Conservation (phyloP, 2,113 vertebrate genomes). For the Mobula birostris region DNA sequence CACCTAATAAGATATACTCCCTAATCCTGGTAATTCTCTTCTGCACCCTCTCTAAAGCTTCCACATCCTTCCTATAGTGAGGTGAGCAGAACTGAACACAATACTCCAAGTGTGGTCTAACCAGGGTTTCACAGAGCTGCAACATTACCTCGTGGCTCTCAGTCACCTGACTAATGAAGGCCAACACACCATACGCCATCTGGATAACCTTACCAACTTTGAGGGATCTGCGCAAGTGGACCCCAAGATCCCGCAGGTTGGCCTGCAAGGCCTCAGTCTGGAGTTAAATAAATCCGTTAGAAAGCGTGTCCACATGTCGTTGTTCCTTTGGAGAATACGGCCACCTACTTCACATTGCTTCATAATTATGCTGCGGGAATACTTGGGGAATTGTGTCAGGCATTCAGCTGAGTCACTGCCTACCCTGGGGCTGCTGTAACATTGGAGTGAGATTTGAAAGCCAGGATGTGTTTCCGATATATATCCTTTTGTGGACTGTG, state of each 20-base stretch:
- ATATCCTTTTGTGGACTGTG: background rate
- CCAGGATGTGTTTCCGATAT: background rate
- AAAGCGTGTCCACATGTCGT: background rate
- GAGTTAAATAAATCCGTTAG: background rate
- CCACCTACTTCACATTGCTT: background rate
- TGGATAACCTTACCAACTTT: no score
- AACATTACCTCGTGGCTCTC: no score
- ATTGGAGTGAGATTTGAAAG: background rate
- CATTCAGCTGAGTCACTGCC: background rate
- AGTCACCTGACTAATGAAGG: no score
- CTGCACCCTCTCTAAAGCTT: no score
- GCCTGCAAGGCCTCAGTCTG: background rate
- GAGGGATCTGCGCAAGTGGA: no score
- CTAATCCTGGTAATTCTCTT: no score
- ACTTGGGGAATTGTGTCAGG: background rate
- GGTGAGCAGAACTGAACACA: no score
- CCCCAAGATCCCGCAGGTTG: background rate
- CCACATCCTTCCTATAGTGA: no score
- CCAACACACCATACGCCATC: no score
- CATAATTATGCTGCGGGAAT: background rate
- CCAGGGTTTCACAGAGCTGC: no score
- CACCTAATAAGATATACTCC: no score
- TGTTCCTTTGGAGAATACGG: background rate
- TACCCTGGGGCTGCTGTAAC: background rate
- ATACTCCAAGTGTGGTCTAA: no score